A percentile compares a stretch with the other conserved stretches of the same genome.
Evolutionary conservation across 2,797 vertebrate genomes (phyloP).

Genomic region (Etheostoma perlongum): DNA sequence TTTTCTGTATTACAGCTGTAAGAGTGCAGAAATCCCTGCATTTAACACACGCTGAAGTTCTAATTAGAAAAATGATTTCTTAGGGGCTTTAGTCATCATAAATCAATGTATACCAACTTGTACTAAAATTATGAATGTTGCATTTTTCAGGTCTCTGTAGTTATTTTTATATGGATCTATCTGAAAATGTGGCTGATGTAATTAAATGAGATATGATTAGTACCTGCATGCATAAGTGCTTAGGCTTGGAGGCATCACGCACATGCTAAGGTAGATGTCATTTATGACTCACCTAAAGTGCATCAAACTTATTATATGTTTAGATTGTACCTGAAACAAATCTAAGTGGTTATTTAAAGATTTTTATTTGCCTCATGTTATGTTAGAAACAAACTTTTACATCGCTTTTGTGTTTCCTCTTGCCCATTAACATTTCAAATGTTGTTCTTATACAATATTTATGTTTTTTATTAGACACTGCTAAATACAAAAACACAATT

Average conservation of each 20-base stretch:
- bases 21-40: not conserved
- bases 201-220: slow-evolving; percentile 26
- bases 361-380: slow-evolving; percentile 13
- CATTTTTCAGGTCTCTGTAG: not conserved
- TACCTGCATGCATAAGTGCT: slow-evolving; percentile 9
- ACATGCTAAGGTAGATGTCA: not conserved
- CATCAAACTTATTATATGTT: not conserved
- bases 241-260: slow-evolving; percentile 2
- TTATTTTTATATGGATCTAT: not conserved
- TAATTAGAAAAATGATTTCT: slow-evolving; percentile 18
- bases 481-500: not conserved
- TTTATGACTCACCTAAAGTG: slow-evolving; percentile 12
- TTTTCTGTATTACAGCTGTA: slow-evolving; percentile 2
- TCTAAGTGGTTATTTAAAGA: not conserved
- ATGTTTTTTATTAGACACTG: not conserved
- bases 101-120: not conserved
- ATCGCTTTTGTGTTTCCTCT: not conserved
- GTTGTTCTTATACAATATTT: not conserved
- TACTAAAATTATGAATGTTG: not conserved
- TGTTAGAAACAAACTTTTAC: slow-evolving; percentile 6
- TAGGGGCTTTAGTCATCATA: slow-evolving; percentile 7
- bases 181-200: slow-evolving; percentile 15
- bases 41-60: slow-evolving; percentile 4
- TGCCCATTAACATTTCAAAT: slow-evolving; percentile 6
- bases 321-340: slow-evolving; percentile 5